A percentile compares a stretch with the other conserved stretches of the same genome.
Evolutionary conservation across 2,888 invertebrate species (phyloP).

Genomic region (Nymphalis urticae): DNA sequence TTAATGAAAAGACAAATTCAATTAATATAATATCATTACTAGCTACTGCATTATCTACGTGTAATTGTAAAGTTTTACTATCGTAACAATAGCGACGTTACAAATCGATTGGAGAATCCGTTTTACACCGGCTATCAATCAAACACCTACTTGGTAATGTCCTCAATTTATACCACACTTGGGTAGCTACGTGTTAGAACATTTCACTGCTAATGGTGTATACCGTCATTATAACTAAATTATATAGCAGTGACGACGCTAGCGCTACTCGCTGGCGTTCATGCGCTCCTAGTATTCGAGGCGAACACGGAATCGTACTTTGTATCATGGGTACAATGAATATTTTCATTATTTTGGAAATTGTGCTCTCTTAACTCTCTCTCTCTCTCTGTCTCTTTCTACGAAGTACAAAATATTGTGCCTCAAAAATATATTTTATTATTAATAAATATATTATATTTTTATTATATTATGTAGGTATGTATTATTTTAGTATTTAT

Average conservation of each 20-base stretch:
- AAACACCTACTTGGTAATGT: constrained; percentile 35
- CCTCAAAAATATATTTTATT: no score
- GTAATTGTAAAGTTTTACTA: neutral
- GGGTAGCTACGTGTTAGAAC: constrained; percentile 14
- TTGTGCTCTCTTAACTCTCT: no score
- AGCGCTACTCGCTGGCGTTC: constrained; percentile 50
- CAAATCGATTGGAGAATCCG: constrained; percentile 17
- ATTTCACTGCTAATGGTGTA: constrained; percentile 52
- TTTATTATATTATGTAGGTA: no score
- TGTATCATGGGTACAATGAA: constrained; percentile 17
- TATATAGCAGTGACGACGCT: constrained; percentile 56
- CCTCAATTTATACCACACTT: constrained; percentile 32
- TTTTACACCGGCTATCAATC: constrained; percentile 30
- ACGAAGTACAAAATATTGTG: neutral
- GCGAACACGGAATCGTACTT: constrained; percentile 52
- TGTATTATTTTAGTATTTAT: no score
- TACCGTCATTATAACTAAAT: constrained; percentile 67
- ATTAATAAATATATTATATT: no score
- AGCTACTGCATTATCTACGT: no score
- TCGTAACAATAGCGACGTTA: neutral
- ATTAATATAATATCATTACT: no score
- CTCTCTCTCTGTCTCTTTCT: neutral
- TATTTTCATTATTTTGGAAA: neutral
- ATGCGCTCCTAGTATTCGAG: constrained; percentile 52
- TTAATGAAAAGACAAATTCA: no score